Base-by-base conservation (phyloP, 2,113 vertebrate species). In the Notothenia rossii region DNA sequence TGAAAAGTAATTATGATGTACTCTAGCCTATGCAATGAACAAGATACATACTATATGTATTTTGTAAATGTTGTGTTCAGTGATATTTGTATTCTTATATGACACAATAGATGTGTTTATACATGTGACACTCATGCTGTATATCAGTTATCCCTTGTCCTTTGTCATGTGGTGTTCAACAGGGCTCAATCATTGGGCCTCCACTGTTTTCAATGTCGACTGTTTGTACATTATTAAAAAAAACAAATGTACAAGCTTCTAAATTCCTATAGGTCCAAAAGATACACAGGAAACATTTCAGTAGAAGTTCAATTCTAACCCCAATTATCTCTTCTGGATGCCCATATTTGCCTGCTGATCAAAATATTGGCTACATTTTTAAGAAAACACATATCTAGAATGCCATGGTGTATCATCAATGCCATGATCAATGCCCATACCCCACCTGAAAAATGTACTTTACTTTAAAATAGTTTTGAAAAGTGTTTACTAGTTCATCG, bases 1-100 rank as follows among this genome's bases (percentile, higher is more conserved):
- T 55, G 56, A 9, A 14, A 29, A 40, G 46, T 70, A 64, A 75
- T 72, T 51, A 75, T 75, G 25, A 74, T 76, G 56, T 67, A 56
- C 36, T 7, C 1, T 40, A 40, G 11, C 25, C 36, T 36, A 25
- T 46, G 1, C 3, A 56, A 2, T 36, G 14, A 61, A 20, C 46
- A 60, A 71, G 13, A 13, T 11, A 17, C 10, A 53, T 43, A 58
- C 17, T 40, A 8, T 50, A n/a, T 3, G 2, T 67, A 10, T 46
- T 49, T 2, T 40, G 49, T 14, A 22, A 3, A 55, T 22, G 40
- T 7, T 51, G 14, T 46, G 11, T 54, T 11, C 49, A 25, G n/a
- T 20, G 48, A 29, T 45, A 25, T 18, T 43, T 51, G 75, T 5
- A 68, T 20, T 29, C 5, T 70, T n/a, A 14, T 29, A 20, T n/a